Evolutionary conservation across 2,797 vertebrate species (phyloP), one percentile per base, ranked within the genome.

Genomic region (Apogon talboti): DNA sequence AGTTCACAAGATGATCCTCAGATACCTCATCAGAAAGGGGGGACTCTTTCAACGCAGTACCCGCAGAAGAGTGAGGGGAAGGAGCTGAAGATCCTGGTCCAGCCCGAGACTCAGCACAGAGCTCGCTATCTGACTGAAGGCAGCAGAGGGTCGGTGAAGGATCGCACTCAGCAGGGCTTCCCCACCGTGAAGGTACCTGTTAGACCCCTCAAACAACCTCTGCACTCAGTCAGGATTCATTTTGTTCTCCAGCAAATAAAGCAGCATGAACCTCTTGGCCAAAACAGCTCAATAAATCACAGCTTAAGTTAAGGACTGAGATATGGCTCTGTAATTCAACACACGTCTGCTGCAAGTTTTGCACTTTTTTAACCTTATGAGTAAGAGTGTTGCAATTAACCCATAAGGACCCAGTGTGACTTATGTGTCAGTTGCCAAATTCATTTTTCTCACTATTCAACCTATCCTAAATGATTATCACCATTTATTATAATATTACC

Each of bases 121-220:
- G 98, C 98, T 40, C 95, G 98, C 11, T 99, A 99, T 58, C 92
- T 99, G 85, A 99, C 98, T 0, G 98, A 99, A 88, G 98, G 98
- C 86, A 99, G 98, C 91, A 94, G 98, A 28, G 98, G 98, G 48
- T 98, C 97, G 0, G 98, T 99, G 65, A 99, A 99, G 79, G 98
- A 99, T 81, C 93, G 96, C 57, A 98, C 96, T 0, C 98, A 99
- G 79, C 98, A 99, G 91, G 94, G 97, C 69, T 99, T 98, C 79
- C 98, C 98, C 14, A 98, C 98, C 0, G 87, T 99, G 0, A 99
- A 99, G 96, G 98, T 98, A 91, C 57, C 81, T 2, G 8, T 71
- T 41, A 45, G 58, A 53, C 6, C 24, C 8, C n/a, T 21, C 7
- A 38, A 30, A 15, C 10, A 37, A 16, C 51, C 53, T 35, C 33